These are phyloP conservation scores for Eleutherodactylus coqui DNA, from an alignment of 2,797 vertebrate species.

Conservation along the genomic window DNA sequence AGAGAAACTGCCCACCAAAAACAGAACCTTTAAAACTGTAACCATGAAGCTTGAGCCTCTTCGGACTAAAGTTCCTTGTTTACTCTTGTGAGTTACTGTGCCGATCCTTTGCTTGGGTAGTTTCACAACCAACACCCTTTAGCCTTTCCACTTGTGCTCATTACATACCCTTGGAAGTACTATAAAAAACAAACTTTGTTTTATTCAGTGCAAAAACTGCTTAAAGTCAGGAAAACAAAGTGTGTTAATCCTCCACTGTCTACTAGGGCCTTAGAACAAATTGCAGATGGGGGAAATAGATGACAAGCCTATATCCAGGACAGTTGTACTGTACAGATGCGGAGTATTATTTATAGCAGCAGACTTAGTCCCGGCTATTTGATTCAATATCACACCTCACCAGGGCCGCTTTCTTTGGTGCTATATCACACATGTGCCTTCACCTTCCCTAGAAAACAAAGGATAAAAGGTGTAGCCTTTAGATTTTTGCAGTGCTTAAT, in stretches of 20 bases:
- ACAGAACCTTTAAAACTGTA: too few relatives aligned
- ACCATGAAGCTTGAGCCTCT: too few relatives aligned
- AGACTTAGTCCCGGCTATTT: not conserved
- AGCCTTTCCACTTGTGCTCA: too few relatives aligned
- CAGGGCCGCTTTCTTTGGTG: conserved; percentile 28
- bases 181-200: not conserved
- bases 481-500: conserved; percentile 36
- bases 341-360: conserved; percentile 31
- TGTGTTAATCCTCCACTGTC: conserved; percentile 35
- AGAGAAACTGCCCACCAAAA: too few relatives aligned
- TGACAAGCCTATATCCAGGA: conserved; percentile 29
- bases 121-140: too few relatives aligned
- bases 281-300: conserved; percentile 32
- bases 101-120: too few relatives aligned
- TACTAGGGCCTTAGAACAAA: conserved; percentile 27
- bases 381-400: conserved; percentile 54
- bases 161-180: not conserved
- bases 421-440: conserved; percentile 47
- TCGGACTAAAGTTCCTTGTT: too few relatives aligned
- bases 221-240: conserved; percentile 9
- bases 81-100: too few relatives aligned
- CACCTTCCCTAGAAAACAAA: conserved; percentile 50
- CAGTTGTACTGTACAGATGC: conserved; percentile 44
- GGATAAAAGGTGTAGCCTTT: conserved; percentile 29
- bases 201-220: not conserved